Percentiles rank a stretch among this genome's conserved stretches.
These are phyloP conservation scores for Verasper variegatus DNA, from an alignment of 2,113 vertebrate genomes.

Conservation along the genomic window DNA sequence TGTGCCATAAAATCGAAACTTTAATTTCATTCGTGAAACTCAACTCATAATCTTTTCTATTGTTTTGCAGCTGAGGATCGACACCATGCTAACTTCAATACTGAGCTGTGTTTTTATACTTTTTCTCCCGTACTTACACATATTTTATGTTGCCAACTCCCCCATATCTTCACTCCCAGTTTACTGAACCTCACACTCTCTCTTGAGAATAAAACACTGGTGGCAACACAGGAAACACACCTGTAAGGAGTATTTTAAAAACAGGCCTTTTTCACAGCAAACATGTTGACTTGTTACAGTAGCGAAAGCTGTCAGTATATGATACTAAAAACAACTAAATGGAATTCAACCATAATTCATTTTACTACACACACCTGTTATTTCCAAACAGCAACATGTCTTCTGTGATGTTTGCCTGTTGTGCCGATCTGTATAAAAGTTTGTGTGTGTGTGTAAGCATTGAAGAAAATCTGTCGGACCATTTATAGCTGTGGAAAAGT, in stretches of 20 bases:
- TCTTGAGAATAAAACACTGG: no score
- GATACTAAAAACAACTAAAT: background rate
- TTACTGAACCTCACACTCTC: background rate
- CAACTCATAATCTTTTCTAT: background rate
- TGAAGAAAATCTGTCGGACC: background rate
- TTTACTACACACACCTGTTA: no score
- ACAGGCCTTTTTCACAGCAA: no score
- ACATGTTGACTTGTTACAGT: no score
- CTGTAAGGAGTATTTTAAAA: no score
- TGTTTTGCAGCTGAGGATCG: conserved; percentile 19
- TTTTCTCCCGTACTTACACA: background rate
- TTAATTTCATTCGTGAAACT: background rate
- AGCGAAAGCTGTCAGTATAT: no score
- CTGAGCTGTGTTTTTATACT: background rate
- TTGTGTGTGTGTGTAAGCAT: background rate
- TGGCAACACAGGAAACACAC: no score
- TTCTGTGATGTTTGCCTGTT: background rate
- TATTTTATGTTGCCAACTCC: no score
- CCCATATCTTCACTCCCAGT: background rate
- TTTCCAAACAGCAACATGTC: background rate
- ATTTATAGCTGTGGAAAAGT: conserved; percentile 15
- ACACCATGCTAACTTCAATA: background rate
- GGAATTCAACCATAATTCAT: background rate
- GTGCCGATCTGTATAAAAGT: background rate
- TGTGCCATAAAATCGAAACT: background rate